phyloP scores from a whole-genome alignment of 2,797 vertebrate genomes.

The Coilia nasus region DNA sequence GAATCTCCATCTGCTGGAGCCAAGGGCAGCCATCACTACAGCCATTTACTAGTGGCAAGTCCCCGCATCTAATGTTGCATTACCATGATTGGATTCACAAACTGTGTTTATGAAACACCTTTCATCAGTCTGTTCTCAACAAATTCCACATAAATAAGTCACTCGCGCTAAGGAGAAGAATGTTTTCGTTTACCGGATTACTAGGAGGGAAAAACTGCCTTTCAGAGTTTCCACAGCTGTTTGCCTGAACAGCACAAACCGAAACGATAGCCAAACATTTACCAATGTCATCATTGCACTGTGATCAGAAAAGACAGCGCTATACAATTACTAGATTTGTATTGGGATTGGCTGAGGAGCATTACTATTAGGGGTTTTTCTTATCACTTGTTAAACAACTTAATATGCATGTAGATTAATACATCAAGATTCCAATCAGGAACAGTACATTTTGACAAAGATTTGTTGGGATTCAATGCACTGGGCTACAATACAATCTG shows the following conservation, averaged over 20 bases:
- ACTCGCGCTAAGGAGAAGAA: background rate
- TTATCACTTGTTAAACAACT: too few relatives aligned
- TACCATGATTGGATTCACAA: background rate
- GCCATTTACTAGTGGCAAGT: background rate
- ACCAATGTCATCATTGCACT: background rate
- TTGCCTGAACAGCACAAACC: background rate
- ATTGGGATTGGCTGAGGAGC: background rate
- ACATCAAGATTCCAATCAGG: too few relatives aligned
- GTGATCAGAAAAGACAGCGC: background rate
- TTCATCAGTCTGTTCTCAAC: background rate
- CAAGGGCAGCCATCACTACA: background rate
- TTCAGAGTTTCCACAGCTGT: background rate
- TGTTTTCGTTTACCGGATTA: background rate
- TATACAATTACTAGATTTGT: background rate
- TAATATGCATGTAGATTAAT: too few relatives aligned
- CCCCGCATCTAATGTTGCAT: background rate
- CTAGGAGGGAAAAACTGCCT: too few relatives aligned
- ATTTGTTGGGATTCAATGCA: too few relatives aligned
- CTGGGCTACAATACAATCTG: too few relatives aligned
- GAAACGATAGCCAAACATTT: background rate
- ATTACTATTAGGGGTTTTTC: background rate
- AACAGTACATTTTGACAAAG: too few relatives aligned
- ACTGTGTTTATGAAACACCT: background rate
- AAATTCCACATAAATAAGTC: background rate
- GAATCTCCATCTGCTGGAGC: background rate